Percentiles rank a stretch among this genome's conserved stretches.
Evolutionary conservation across 92 coral and sea anemone species (phyloP).

Genomic region (Montipora capitata): DNA sequence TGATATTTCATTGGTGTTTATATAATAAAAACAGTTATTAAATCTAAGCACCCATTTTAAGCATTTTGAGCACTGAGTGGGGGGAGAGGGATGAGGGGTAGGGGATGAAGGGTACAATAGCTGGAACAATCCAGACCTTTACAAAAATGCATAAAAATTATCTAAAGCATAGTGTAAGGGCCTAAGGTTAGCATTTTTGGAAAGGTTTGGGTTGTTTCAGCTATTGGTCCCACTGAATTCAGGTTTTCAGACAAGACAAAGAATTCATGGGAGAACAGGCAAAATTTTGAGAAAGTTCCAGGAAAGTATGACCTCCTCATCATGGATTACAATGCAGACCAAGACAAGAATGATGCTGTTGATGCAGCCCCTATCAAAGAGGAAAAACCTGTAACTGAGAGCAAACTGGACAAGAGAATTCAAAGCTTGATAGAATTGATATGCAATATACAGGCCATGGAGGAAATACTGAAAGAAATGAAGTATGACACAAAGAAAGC

Average conservation of each 20-base stretch:
- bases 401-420: conserved; percentile 87
- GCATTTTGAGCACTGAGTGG: too few relatives aligned
- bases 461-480: conserved; percentile 97
- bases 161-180: too few relatives aligned
- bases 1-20: too few relatives aligned
- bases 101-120: too few relatives aligned
- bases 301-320: conserved; percentile 94
- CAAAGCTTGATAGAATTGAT: conserved; percentile 90
- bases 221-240: background rate
- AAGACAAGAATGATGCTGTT: conserved; percentile 81
- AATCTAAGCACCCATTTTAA: too few relatives aligned
- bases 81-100: too few relatives aligned
- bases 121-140: too few relatives aligned
- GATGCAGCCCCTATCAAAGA: conserved; percentile 87
- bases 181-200: too few relatives aligned
- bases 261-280: conserved; percentile 91
- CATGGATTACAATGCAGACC: conserved; percentile 95
- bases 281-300: conserved; percentile 83
- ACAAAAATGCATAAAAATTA: too few relatives aligned
- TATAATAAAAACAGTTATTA: too few relatives aligned
- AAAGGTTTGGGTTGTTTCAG: too few relatives aligned
- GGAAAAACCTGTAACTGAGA: conserved; percentile 78
- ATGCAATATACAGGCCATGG: conserved; percentile 96
- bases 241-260: conserved; percentile 95
- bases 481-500: conserved; percentile 96